These are phyloP conservation scores for Globodera ellingtonae DNA, from an alignment of 1,140 invertebrate species.

Conservation along the genomic window DNA sequence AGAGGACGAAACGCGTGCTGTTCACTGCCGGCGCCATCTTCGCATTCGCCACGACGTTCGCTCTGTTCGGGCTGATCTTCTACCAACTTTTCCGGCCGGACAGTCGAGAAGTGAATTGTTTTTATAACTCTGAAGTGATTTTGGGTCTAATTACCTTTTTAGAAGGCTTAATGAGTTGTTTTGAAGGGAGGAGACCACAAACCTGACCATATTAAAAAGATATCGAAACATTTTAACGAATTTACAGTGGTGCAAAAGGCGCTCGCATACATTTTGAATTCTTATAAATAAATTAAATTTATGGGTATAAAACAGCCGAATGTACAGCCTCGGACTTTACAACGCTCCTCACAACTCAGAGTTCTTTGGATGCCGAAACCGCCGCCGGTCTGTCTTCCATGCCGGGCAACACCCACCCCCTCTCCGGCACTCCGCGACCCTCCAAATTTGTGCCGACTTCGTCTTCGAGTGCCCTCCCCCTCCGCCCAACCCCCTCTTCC, in stretches of 20 bases:
- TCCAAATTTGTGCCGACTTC: background rate
- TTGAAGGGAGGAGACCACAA: too few relatives aligned
- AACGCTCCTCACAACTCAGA: too few relatives aligned
- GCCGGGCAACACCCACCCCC: background rate
- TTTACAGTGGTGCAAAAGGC: too few relatives aligned
- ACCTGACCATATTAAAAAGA: too few relatives aligned
- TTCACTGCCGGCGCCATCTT: slow-evolving; percentile 23
- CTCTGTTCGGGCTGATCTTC: slow-evolving; percentile 32
- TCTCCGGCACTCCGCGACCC: background rate
- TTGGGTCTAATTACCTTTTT: background rate
- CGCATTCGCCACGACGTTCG: slow-evolving; percentile 17
- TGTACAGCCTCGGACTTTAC: too few relatives aligned
- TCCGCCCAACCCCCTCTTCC: background rate
- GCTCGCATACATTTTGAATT: too few relatives aligned
- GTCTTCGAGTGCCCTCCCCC: background rate
- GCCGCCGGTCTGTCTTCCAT: background rate
- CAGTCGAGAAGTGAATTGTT: background rate
- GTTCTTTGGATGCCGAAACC: background rate
- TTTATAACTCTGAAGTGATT: background rate
- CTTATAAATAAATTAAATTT: too few relatives aligned
- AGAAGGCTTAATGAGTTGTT: background rate
- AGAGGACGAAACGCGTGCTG: slow-evolving; percentile 19
- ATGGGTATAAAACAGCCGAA: too few relatives aligned
- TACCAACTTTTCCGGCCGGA: slow-evolving; percentile 20
- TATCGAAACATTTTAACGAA: too few relatives aligned